Evolutionary conservation across 2,888 invertebrate genomes (phyloP), one percentile per base, ranked within the genome.

Genomic region (Leptarthrus brevirostris): DNA sequence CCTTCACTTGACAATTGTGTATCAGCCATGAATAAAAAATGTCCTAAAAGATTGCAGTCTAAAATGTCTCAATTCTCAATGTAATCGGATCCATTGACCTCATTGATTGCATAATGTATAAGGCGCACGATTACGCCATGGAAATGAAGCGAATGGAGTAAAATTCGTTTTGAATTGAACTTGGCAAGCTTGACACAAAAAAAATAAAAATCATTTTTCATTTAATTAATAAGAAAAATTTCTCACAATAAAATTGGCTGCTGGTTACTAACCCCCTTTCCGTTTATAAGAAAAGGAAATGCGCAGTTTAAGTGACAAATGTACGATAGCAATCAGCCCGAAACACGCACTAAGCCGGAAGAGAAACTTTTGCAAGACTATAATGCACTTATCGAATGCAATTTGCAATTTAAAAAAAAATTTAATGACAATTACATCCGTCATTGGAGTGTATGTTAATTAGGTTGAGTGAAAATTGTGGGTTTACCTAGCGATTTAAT

Each of bases 351-450:
- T 64, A 14, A 22, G 16, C 40, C 64, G 64, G 64, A 64, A 64
- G 64, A 64, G 44, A 58, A 58, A 36, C 58, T 58, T 58, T 20
- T 34, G 36, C 58, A 36, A 12, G 14, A 34, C 36, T 16, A 10
- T 26, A n/a, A 30, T 12, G 20, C 61, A 40, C 36, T 24, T 64
- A 64, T 64, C 64, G 44, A 20, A 47, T 36, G 47, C 64, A 64
- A 64, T 64, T 44, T 47, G n/a, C 47, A 64, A 44, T 64, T 64
- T 40, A 12, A 22, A 44, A 34, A 58, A 24, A 2, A n/a, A 10
- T 64, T 64, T 64, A 64, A 47, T 64, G 64, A 64, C 64, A 64
- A 47, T 64, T 64, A 64, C 64, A 64, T 64, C 64, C 64, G 64
- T 64, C 64, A 64, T 64, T 47, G 44, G 64, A 40, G 64, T 64